A percentile compares a stretch with the other conserved stretches of the same genome.
These are phyloP conservation scores for Gallinago nigripennis DNA, from an alignment of 2,797 vertebrate genomes.

Conservation along the genomic window DNA sequence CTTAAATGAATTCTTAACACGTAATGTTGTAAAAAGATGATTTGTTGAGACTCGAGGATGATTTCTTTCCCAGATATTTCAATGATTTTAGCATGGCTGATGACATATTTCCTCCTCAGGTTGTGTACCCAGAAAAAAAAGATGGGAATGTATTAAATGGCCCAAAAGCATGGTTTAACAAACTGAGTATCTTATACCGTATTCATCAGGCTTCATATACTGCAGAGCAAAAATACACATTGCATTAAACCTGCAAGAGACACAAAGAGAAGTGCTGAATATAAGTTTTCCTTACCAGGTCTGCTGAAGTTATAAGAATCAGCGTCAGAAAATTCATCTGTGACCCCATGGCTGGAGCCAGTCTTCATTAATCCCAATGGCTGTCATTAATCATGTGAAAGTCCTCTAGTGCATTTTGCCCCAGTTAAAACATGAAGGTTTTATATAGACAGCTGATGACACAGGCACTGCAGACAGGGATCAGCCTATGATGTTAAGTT, in stretches of 20 bases:
- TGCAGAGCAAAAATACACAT: not conserved
- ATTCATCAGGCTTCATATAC: not conserved
- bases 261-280: not conserved
- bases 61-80: constrained; percentile 32
- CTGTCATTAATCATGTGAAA: not conserved
- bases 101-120: constrained; percentile 8
- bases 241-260: not conserved
- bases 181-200: not conserved
- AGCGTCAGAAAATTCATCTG: not conserved
- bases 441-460: not conserved
- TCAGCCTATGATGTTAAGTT: not conserved
- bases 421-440: not conserved
- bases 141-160: not conserved
- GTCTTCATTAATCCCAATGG: not conserved
- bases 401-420: not conserved
- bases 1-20: constrained; percentile 48
- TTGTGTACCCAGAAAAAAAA: not conserved
- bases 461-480: not conserved
- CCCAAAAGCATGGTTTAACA: not conserved
- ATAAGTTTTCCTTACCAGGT: not conserved
- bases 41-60: not conserved
- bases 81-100: constrained; percentile 18
- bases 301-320: not conserved
- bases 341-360: not conserved
- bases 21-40: constrained; percentile 36